A percentile compares a stretch with the other conserved stretches of the same genome.
These are phyloP conservation scores for Ophion obscuratus DNA, from an alignment of 2,888 invertebrate genomes.

Conservation along the genomic window DNA sequence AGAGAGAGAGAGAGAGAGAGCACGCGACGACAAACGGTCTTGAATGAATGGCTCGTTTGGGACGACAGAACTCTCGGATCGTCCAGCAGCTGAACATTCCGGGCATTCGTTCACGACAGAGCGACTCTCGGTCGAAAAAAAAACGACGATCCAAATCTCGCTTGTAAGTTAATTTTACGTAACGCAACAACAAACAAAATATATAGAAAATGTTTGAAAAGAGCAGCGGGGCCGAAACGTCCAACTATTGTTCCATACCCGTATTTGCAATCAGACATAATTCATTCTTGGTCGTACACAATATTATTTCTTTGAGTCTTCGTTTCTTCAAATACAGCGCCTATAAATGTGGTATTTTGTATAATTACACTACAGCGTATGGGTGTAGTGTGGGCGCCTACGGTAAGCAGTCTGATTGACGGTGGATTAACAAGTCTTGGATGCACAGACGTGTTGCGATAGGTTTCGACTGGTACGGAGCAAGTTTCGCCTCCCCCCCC, in stretches of 20 bases:
- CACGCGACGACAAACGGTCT: neutral
- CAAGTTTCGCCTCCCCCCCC: conserved; percentile 21
- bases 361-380: neutral
- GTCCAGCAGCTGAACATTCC: neutral
- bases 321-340: too few relatives aligned
- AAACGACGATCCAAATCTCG: neutral
- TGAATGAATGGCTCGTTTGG: neutral
- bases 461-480: neutral
- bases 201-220: too few relatives aligned
- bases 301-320: too few relatives aligned
- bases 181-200: too few relatives aligned
- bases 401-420: neutral
- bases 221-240: too few relatives aligned
- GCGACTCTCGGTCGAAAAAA: neutral
- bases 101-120: neutral
- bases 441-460: neutral
- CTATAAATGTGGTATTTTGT: neutral
- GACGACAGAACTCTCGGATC: neutral
- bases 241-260: too few relatives aligned
- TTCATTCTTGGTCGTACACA: too few relatives aligned
- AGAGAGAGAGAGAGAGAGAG: neutral
- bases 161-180: neutral
- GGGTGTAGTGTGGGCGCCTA: neutral
- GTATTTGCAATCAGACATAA: too few relatives aligned
- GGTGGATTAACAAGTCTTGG: conserved; percentile 6